Evolutionary conservation across 1,140 invertebrate genomes (phyloP).

Genomic region (Anoplolepis gracilipes): DNA sequence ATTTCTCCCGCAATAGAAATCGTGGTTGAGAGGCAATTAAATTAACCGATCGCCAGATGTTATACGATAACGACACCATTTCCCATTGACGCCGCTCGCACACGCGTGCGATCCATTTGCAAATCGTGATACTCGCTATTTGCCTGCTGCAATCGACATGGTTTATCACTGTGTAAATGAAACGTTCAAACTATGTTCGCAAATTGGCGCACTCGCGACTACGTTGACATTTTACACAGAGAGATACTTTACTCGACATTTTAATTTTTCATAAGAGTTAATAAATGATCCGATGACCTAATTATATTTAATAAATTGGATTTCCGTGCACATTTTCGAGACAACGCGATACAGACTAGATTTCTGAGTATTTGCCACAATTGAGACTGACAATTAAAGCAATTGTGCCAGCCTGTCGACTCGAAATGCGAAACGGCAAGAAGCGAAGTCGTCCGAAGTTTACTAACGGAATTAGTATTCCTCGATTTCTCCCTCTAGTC

Average conservation of each 20-base stretch:
- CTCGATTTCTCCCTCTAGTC: constrained; percentile 2
- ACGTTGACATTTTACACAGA: neutral
- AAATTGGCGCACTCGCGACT: constrained; percentile 5
- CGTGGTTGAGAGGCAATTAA: constrained; percentile 29
- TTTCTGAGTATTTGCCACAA: constrained; percentile 26
- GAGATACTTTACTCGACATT: neutral
- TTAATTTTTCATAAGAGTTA: constrained; percentile 37
- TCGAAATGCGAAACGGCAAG: neutral
- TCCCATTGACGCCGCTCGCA: constrained; percentile 5
- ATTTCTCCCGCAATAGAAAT: constrained; percentile 25
- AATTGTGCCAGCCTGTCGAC: constrained; percentile 33
- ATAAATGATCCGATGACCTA: constrained; percentile 10
- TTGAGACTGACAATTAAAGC: constrained; percentile 36
- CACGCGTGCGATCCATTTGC: constrained; percentile 35
- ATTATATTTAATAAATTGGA: constrained; percentile 16
- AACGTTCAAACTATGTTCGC: constrained; percentile 9
- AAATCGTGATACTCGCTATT: constrained; percentile 1
- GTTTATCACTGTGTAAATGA: constrained; percentile 16
- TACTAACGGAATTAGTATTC: constrained; percentile 56
- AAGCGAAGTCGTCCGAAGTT: constrained; percentile 35
- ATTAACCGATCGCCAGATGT: constrained; percentile 51
- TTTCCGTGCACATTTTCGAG: neutral
- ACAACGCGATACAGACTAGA: neutral
- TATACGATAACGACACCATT: constrained; percentile 27
- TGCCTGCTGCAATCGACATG: neutral